Evolutionary conservation across 2,113 vertebrate genomes (phyloP).

Genomic region (Poecile atricapillus): DNA sequence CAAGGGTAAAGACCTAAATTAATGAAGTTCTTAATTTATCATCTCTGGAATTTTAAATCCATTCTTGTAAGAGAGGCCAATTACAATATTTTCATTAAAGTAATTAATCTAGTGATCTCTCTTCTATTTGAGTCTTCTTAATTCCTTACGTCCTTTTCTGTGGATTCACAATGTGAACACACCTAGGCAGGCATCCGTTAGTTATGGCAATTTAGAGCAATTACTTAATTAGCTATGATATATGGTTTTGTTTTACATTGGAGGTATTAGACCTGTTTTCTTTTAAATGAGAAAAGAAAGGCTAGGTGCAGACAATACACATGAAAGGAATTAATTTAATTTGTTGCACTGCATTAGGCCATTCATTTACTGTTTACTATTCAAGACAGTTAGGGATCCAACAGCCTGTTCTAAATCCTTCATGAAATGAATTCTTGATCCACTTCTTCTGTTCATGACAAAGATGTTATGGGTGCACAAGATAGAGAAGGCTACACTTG

Average conservation of each 20-base stretch:
- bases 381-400: not conserved
- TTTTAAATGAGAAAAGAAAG: constrained; percentile 18
- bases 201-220: constrained; percentile 67
- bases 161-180: constrained; percentile 60
- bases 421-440: not conserved
- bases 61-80: constrained; percentile 62
- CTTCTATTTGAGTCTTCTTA: constrained; percentile 64
- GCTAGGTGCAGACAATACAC: not conserved
- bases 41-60: constrained; percentile 54
- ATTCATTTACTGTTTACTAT: not conserved
- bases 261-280: not conserved
- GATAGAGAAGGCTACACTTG: not conserved
- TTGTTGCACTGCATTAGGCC: not conserved
- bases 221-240: constrained; percentile 69
- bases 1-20: constrained; percentile 72
- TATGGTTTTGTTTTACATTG: constrained; percentile 25
- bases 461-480: not conserved
- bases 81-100: constrained; percentile 70
- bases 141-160: constrained; percentile 59
- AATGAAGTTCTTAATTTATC: constrained; percentile 69
- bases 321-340: constrained; percentile 16
- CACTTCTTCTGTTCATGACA: not conserved
- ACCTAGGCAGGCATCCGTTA: constrained; percentile 58
- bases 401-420: not conserved
- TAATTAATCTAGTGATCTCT: constrained; percentile 69